Base-by-base conservation (phyloP, 92 coral and sea anemone species). In the Pocillopora grandis region DNA sequence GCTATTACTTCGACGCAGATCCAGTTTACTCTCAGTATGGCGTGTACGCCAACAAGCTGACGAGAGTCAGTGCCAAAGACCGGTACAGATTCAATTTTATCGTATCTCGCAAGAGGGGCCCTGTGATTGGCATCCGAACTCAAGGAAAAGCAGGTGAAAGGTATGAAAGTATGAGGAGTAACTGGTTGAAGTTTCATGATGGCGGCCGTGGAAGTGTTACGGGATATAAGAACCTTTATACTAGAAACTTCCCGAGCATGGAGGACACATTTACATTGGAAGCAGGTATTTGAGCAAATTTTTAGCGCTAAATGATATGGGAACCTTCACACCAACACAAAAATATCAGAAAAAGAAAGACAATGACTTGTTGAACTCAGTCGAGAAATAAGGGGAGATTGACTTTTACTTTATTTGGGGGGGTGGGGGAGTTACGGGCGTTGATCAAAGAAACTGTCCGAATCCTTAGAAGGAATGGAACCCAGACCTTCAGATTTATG, bases 201-300 rank as follows among this genome's bases (percentile, higher is more conserved):
- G 49, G 49, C 49, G 0, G 7, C 7, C 5, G 7, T 42, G 49
- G 49, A 42, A 3, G 7, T 42, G 49, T 42, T 42, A 3, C 7
- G 49, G 49, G 3, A 42, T 3, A 42, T 3, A 42, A 42, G 49
- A 42, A 42, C 49, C 49, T 7, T 42, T 42, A 42, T 7, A 42
- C 49, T 42, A 7, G 49, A 42, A 42, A 42, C 5, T 42, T 42
- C 49, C 49, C 49, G 0, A 42, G 49, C 49, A 42, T 81, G 37
- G 69, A 36, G 9, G 86, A 87, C 72, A 87, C 90, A 17, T 87
- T 65, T 58, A 87, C 90, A 6, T 31, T 87, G 33, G 90, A 87
- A 87, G 74, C 80, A 60, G 52, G 52, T 81, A 75, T 42, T 74
- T 58, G 52, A 42, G 52, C 52, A 42, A 42, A 42, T 7, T 59